Percentiles rank a stretch among this genome's conserved stretches.
These are phyloP conservation scores for Pogona vitticeps DNA, from an alignment of 2,113 vertebrate genomes.

Conservation along the genomic window DNA sequence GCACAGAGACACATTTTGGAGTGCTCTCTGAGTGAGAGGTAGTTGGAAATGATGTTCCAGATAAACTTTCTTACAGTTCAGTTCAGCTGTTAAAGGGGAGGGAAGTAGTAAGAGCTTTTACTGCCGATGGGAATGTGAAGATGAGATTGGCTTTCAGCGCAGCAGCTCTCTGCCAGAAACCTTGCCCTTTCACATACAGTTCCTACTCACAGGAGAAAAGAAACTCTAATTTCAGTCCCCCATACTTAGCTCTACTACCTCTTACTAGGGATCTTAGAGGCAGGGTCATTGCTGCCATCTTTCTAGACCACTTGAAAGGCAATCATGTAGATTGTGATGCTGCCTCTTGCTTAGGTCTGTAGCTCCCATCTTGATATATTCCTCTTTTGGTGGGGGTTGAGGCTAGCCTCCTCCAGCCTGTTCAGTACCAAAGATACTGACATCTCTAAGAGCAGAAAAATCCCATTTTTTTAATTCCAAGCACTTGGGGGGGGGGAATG, in stretches of 20 bases:
- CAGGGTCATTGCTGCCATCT: neutral
- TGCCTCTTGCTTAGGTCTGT: neutral
- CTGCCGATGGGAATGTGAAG: neutral
- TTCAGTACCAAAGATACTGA: neutral
- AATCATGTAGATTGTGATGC: neutral
- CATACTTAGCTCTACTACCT: neutral
- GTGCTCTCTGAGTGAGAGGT: too few relatives aligned
- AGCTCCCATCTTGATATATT: neutral
- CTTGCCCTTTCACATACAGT: neutral
- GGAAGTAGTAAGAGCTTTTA: neutral
- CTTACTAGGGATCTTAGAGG: neutral
- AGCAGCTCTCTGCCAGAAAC: neutral
- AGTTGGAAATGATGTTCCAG: too few relatives aligned
- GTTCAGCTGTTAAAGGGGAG: too few relatives aligned
- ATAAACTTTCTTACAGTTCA: too few relatives aligned
- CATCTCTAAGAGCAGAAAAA: neutral
- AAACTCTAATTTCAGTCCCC: neutral
- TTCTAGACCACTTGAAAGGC: neutral
- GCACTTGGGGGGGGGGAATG: too few relatives aligned
- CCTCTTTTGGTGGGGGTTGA: neutral
- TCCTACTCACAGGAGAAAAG: neutral
- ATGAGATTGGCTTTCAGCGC: neutral
- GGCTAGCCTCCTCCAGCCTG: too few relatives aligned
- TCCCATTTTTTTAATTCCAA: too few relatives aligned
- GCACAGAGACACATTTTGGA: too few relatives aligned